A percentile compares a stretch with the other conserved stretches of the same genome.
These are phyloP conservation scores for Telmatochromis sp. DNA, from an alignment of 2,113 vertebrate genomes.

Conservation along the genomic window DNA sequence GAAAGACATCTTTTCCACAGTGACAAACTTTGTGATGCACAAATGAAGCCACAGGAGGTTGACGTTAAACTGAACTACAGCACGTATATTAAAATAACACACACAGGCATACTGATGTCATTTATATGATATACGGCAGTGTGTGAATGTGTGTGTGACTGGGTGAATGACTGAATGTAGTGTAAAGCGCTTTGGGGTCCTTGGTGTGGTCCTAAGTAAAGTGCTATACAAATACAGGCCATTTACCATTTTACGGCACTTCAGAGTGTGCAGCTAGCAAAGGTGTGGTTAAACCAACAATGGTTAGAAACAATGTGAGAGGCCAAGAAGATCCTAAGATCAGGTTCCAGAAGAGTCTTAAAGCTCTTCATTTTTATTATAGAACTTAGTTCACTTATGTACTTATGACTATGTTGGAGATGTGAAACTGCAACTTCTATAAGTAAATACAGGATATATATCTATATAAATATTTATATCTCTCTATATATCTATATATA, in stretches of 20 bases:
- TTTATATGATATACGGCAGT: not conserved
- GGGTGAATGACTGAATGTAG: not conserved
- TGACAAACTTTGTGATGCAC: not conserved
- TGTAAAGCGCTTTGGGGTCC: not conserved
- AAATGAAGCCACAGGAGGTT: not conserved
- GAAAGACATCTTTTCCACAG: not conserved
- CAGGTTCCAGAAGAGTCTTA: not conserved
- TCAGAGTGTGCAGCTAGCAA: not conserved
- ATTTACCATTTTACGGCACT: not conserved
- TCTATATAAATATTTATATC: not conserved
- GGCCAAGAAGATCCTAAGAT: not conserved
- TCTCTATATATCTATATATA: accelerated
- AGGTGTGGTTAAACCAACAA: not conserved
- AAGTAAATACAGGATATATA: not conserved
- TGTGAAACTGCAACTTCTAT: not conserved
- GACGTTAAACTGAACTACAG: not conserved
- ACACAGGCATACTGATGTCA: not conserved
- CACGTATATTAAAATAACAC: not conserved
- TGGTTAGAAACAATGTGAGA: not conserved
- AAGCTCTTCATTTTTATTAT: not conserved
- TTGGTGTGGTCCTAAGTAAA: not conserved
- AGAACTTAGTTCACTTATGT: not conserved
- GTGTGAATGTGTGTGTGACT: not conserved
- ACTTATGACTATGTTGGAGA: not conserved
- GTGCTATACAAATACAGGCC: accelerated